phyloP scores from a whole-genome alignment of 2,888 invertebrate genomes.

The Nowickia ferox region DNA sequence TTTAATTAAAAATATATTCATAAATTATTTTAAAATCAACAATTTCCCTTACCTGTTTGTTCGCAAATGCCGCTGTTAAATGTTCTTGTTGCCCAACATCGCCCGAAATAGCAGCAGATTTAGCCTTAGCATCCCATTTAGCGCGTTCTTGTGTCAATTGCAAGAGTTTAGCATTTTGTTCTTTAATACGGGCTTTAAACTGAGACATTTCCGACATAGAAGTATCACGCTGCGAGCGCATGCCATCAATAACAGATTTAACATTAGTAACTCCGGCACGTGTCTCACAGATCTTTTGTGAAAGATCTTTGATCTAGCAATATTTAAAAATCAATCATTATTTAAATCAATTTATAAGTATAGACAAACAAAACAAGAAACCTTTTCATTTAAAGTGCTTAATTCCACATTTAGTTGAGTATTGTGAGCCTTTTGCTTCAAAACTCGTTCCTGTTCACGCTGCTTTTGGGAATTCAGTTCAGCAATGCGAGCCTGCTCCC shows the following conservation, averaged over 20 bases:
- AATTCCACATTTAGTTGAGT: slow-evolving; percentile 92
- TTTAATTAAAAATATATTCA: too few relatives aligned
- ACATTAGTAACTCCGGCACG: slow-evolving; percentile 94
- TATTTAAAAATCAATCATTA: slow-evolving; percentile 75
- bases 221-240: slow-evolving; percentile 95
- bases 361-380: slow-evolving; percentile 55
- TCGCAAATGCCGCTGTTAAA: slow-evolving; percentile 86
- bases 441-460: slow-evolving; percentile 92
- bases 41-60: slow-evolving; percentile 84
- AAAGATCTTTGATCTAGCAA: slow-evolving; percentile 89
- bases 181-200: slow-evolving; percentile 91
- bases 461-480: slow-evolving; percentile 94
- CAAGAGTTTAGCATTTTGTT: slow-evolving; percentile 92
- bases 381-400: slow-evolving; percentile 84
- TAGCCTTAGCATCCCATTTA: slow-evolving; percentile 88
- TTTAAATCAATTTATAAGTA: neutral
- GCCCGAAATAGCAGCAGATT: slow-evolving; percentile 76
- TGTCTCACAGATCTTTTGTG: slow-evolving; percentile 92
- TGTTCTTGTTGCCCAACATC: slow-evolving; percentile 85
- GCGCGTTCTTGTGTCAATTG: slow-evolving; percentile 92
- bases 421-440: slow-evolving; percentile 93
- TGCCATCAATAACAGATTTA: slow-evolving; percentile 97
- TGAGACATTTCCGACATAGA: slow-evolving; percentile 94
- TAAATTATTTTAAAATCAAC: neutral
- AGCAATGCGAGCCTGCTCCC: slow-evolving; percentile 95